Percentiles rank a stretch among this genome's conserved stretches.
Conservation (phyloP, 1,140 invertebrate species). For the Nasonia longicornis region DNA sequence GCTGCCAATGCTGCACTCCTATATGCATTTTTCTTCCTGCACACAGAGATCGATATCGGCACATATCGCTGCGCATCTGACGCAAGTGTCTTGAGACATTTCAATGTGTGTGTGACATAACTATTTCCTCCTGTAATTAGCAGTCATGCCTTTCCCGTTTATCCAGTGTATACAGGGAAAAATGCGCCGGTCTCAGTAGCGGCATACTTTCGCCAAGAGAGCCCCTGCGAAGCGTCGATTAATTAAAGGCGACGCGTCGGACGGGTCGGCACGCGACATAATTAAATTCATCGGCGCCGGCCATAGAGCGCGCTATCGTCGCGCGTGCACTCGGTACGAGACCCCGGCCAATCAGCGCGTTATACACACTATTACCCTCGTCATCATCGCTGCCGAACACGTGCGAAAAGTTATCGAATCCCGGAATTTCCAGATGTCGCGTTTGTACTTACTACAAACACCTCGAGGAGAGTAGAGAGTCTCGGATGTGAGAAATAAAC, state of each 20-base stretch:
- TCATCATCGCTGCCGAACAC: no score
- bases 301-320: not conserved
- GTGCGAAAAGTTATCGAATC: not conserved
- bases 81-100: no score
- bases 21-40: no score
- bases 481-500: no score
- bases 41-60: no score
- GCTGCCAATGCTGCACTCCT: no score
- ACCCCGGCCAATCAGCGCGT: not conserved
- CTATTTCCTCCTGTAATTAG: not conserved
- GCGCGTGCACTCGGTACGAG: not conserved
- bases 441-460: no score
- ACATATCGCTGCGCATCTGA: no score
- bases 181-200: not conserved
- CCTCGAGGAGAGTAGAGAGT: no score
- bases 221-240: not conserved
- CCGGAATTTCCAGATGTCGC: no score
- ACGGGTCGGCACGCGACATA: conserved; percentile 15
- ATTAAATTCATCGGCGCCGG: conserved; percentile 15
- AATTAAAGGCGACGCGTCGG: conserved; percentile 2
- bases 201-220: not conserved
- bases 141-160: not conserved
- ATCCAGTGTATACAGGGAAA: not conserved
- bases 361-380: not conserved
- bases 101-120: no score